Evolutionary conservation across 1,140 invertebrate species (phyloP).

Genomic region (Chironomus striatipennis): DNA sequence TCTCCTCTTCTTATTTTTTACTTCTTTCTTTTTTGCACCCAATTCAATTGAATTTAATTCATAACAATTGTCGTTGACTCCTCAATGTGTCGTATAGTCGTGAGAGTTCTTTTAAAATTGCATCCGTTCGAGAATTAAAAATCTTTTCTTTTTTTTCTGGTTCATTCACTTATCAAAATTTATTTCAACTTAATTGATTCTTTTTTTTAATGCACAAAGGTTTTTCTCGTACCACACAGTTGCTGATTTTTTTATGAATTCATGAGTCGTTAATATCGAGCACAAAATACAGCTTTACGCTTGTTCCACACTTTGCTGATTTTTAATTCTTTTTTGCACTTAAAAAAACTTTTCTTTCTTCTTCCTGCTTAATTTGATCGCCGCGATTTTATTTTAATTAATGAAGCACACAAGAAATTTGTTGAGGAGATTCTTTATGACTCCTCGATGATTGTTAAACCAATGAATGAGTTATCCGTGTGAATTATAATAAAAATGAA

Average conservation of each 20-base stretch:
- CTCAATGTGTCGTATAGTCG: not conserved
- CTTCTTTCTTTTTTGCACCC: not conserved
- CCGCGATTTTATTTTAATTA: too few species aligned
- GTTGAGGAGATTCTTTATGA: not conserved
- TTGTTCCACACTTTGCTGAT: not conserved
- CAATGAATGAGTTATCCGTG: not conserved
- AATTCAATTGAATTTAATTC: slow-evolving; percentile 14
- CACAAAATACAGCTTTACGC: not conserved
- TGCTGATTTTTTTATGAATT: not conserved
- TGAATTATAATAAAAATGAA: not conserved
- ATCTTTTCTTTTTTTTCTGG: not conserved
- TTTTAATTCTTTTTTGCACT: not conserved
- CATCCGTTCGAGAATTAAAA: not conserved
- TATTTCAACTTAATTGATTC: too few species aligned
- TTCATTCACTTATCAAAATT: not conserved
- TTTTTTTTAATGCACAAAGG: too few species aligned
- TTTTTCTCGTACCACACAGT: not conserved
- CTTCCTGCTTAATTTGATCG: too few species aligned
- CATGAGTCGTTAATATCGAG: not conserved
- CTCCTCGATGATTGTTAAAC: not conserved
- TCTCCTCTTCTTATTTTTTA: not conserved
- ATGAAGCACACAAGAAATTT: too few species aligned
- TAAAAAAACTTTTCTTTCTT: too few species aligned
- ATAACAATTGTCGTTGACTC: not conserved
- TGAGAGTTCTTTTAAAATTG: not conserved